These are phyloP conservation scores for Eupeodes latifasciatus DNA, from an alignment of 2,888 invertebrate genomes.

Conservation along the genomic window DNA sequence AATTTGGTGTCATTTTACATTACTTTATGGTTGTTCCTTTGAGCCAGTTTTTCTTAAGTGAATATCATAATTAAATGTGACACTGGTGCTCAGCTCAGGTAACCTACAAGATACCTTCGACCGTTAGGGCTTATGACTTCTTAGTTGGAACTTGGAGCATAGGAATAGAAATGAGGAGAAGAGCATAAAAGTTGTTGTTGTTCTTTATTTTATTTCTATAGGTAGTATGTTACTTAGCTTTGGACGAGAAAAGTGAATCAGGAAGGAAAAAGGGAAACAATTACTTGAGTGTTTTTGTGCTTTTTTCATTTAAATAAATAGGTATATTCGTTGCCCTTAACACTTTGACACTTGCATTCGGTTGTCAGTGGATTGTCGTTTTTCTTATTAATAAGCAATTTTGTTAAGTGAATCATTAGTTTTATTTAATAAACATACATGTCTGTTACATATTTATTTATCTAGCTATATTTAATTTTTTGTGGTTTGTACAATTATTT, in stretches of 20 bases:
- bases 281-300: conserved; percentile 15
- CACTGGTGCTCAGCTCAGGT: conserved; percentile 50
- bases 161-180: not conserved
- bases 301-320: conserved; percentile 29
- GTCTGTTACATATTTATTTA: no score
- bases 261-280: not conserved
- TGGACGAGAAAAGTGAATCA: not conserved
- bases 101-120: conserved; percentile 46
- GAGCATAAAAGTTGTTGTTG: not conserved
- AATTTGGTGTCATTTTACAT: conserved; percentile 70
- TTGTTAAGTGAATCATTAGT: no score
- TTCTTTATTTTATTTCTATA: not conserved
- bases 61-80: conserved; percentile 64
- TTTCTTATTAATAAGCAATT: not conserved
- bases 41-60: conserved; percentile 63
- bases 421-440: no score
- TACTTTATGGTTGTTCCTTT: conserved; percentile 63
- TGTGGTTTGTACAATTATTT: no score
- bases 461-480: no score
- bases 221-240: not conserved
- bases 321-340: not conserved
- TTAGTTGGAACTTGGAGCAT: not conserved
- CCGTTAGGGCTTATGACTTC: conserved; percentile 49
- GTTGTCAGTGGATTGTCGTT: not conserved
- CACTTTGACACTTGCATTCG: not conserved